Conservation (phyloP, 2,888 invertebrate species). For the Acanthosepion pharaonis region DNA sequence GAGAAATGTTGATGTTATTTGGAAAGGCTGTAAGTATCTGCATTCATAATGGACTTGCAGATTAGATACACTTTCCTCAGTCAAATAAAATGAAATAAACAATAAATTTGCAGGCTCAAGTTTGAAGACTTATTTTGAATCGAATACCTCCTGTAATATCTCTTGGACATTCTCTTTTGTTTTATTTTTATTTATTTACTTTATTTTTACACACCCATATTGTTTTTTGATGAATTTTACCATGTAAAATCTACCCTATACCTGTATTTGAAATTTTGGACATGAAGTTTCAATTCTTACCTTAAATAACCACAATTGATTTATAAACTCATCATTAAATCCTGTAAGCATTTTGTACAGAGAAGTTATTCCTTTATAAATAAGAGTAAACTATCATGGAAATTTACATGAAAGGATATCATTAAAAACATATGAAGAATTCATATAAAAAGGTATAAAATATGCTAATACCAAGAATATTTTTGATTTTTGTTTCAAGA, state of each 20-base stretch:
- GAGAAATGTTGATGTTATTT: not conserved
- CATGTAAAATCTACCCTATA: not conserved
- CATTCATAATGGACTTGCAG: not conserved
- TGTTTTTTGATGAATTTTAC: no score
- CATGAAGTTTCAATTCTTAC: not conserved
- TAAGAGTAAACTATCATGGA: no score
- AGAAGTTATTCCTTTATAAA: no score
- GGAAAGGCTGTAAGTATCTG: not conserved
- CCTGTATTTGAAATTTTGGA: not conserved
- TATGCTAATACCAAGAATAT: not conserved
- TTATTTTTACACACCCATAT: no score
- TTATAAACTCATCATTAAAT: not conserved
- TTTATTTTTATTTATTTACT: no score
- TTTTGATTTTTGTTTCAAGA: no score
- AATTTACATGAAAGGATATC: no score
- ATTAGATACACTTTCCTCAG: not conserved
- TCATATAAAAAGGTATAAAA: not conserved
- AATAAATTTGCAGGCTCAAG: not conserved
- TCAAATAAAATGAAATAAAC: not conserved
- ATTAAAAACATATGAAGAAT: not conserved
- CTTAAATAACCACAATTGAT: not conserved
- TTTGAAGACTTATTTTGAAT: not conserved
- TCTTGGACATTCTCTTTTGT: no score
- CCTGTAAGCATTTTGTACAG: no score
- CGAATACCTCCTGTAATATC: not conserved